These are phyloP conservation scores for Gasteruption jaculator DNA, from an alignment of 2,888 invertebrate genomes.

Conservation along the genomic window DNA sequence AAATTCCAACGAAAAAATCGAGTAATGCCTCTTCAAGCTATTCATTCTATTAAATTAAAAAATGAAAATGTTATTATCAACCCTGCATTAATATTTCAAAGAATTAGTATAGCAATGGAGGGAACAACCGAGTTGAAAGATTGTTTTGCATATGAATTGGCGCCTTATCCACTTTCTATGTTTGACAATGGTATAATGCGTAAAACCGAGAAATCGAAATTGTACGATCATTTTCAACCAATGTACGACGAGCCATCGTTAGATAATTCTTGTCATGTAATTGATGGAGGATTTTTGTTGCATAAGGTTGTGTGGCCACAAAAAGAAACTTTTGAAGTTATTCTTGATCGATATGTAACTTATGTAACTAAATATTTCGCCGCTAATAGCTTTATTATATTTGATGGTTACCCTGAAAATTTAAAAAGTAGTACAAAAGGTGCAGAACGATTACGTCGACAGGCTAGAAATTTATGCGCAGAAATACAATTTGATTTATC, in stretches of 20 bases:
- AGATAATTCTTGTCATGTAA: slow-evolving; percentile 9
- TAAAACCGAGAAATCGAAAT: slow-evolving; percentile 23
- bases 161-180: slow-evolving; percentile 11
- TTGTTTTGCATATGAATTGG: slow-evolving; percentile 21
- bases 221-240: slow-evolving; percentile 15
- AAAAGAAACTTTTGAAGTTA: slow-evolving; percentile 22
- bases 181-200: slow-evolving; percentile 25
- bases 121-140: slow-evolving; percentile 23
- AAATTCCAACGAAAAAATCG: slow-evolving; percentile 16
- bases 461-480: slow-evolving; percentile 13
- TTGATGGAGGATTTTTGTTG: slow-evolving; percentile 15
- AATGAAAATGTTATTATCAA: slow-evolving; percentile 20
- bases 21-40: slow-evolving; percentile 11
- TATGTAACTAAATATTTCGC: slow-evolving; percentile 25
- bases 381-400: slow-evolving; percentile 10
- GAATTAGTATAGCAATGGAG: slow-evolving; percentile 24
- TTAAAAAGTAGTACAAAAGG: slow-evolving; percentile 23
- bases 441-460: slow-evolving; percentile 27
- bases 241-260: not conserved
- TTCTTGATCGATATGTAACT: slow-evolving; percentile 28
- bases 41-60: slow-evolving; percentile 19
- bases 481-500: slow-evolving; percentile 23
- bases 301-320: slow-evolving; percentile 11
- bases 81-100: slow-evolving; percentile 25
- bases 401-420: slow-evolving; percentile 18